Conservation (phyloP, 1,140 invertebrate genomes). For the Camponotus pennsylvanicus region DNA sequence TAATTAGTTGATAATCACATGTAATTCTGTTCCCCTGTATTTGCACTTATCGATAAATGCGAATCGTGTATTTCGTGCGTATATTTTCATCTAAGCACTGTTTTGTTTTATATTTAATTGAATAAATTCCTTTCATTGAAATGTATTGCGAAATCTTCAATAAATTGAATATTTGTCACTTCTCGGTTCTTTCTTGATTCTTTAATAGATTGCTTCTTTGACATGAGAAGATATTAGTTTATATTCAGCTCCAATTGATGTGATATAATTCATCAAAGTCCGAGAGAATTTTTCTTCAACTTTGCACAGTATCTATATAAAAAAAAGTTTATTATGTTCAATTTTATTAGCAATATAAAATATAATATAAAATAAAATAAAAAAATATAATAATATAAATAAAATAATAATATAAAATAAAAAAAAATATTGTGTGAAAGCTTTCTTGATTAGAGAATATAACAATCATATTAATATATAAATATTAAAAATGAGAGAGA, state of each 20-base stretch:
- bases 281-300: not conserved
- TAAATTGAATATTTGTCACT: not conserved
- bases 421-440: not conserved
- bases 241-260: not conserved
- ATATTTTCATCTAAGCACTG: not conserved
- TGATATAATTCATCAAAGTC: not conserved
- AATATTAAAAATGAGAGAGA: too few species aligned
- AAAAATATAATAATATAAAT: not conserved
- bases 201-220: not conserved
- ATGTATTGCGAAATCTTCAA: not conserved
- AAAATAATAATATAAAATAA: not conserved
- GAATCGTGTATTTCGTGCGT: not conserved
- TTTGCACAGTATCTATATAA: conserved; percentile 10
- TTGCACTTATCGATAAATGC: not conserved
- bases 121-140: not conserved
- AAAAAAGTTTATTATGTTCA: not conserved
- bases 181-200: not conserved
- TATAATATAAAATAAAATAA: not conserved
- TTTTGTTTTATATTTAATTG: conserved; percentile 17
- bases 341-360: not conserved
- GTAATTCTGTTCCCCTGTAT: not conserved
- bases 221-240: not conserved
- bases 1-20: not conserved
- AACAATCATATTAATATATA: not conserved
- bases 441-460: not conserved